Percentiles rank a stretch among this genome's conserved stretches.
Evolutionary conservation across 2,113 vertebrate species (phyloP).

Genomic region (Serilophus lunatus): DNA sequence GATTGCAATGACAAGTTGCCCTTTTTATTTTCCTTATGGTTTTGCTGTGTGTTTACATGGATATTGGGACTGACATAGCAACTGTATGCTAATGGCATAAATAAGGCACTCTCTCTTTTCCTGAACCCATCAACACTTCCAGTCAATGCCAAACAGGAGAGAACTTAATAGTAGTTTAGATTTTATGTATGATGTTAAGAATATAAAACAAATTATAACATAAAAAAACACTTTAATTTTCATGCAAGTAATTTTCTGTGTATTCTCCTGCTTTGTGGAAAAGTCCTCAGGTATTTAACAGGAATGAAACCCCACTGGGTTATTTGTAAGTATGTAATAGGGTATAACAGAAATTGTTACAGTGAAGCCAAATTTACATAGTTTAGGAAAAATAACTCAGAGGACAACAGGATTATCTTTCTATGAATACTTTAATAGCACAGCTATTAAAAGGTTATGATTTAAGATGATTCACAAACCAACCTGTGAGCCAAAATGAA

Average conservation of each 20-base stretch:
- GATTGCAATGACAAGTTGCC: background rate
- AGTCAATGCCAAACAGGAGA: background rate
- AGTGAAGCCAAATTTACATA: background rate
- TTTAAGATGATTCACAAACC: background rate
- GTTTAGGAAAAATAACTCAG: background rate
- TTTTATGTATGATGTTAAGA: background rate
- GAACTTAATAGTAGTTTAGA: background rate
- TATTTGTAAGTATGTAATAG: background rate
- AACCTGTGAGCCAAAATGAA: background rate
- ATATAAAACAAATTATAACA: background rate
- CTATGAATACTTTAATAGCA: background rate
- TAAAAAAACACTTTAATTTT: background rate
- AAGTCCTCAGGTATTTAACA: background rate
- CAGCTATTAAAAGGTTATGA: background rate
- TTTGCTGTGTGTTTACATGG: background rate
- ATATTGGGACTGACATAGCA: background rate
- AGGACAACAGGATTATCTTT: background rate
- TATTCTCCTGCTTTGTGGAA: background rate
- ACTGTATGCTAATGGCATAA: background rate
- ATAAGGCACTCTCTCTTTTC: background rate
- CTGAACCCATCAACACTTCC: background rate
- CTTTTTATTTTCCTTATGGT: background rate
- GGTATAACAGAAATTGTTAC: background rate
- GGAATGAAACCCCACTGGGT: background rate
- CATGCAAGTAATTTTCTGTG: background rate